A percentile compares a stretch with the other conserved stretches of the same genome.
phyloP scores from a whole-genome alignment of 2,113 vertebrate species.

The Cyprinodon brontotheroides region DNA sequence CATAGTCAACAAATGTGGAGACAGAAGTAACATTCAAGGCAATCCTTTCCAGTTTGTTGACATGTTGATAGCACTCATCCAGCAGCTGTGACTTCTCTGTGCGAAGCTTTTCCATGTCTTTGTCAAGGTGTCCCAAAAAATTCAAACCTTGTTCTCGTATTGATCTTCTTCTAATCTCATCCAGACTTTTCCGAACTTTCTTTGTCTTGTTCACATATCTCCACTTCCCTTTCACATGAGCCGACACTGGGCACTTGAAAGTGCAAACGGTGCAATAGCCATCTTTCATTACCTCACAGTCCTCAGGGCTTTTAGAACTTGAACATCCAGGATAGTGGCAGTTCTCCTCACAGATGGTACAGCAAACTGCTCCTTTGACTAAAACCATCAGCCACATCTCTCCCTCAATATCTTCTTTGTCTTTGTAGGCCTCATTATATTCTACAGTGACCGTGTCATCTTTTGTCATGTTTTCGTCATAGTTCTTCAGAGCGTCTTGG shows the following conservation, averaged over 20 bases:
- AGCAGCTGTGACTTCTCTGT: not conserved
- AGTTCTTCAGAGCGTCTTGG: not conserved
- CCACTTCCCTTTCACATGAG: conserved; percentile 26
- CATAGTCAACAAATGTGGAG: not conserved
- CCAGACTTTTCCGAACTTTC: not conserved
- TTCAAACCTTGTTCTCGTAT: not conserved
- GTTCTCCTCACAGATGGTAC: conserved; percentile 7
- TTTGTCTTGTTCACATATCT: conserved; percentile 23
- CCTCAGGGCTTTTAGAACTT: not conserved
- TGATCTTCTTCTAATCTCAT: not conserved
- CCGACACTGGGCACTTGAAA: not conserved
- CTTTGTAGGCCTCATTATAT: conserved; percentile 1
- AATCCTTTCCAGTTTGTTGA: conserved; percentile 6
- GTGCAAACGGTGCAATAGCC: conserved; percentile 3
- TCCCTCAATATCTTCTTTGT: accelerated
- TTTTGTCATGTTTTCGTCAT: not conserved
- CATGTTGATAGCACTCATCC: conserved; percentile 7
- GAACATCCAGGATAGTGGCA: conserved; percentile 27
- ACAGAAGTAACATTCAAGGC: not conserved
- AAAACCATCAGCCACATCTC: not conserved
- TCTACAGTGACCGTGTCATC: not conserved
- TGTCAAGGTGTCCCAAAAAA: not conserved
- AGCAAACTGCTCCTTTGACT: conserved; percentile 3
- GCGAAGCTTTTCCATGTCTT: not conserved
- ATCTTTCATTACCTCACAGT: conserved; percentile 4